A percentile compares a stretch with the other conserved stretches of the same genome.
phyloP scores from a whole-genome alignment of 2,113 vertebrate genomes.

The Istiophorus platypterus region DNA sequence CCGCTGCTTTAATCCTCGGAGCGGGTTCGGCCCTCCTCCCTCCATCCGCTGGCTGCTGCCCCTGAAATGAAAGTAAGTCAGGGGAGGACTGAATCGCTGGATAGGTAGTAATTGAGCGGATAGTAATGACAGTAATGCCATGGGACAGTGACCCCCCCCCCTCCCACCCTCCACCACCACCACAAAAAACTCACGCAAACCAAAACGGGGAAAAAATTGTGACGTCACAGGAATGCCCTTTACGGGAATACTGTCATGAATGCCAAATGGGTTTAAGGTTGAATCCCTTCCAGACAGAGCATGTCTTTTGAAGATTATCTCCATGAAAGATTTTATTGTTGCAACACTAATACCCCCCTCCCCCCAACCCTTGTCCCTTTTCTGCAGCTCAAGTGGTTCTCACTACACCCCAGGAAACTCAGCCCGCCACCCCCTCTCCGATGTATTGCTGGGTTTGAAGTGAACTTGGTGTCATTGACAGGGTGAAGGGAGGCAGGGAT shows the following conservation, averaged over 20 bases:
- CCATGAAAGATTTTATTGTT: neutral
- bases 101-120: too few relatives aligned
- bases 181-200: too few relatives aligned
- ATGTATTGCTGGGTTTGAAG: neutral
- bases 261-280: too few relatives aligned
- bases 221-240: too few relatives aligned
- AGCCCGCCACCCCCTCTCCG: neutral
- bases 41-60: neutral
- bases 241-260: too few relatives aligned
- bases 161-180: too few relatives aligned
- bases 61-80: neutral
- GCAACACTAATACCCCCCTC: neutral
- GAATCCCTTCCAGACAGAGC: too few relatives aligned
- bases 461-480: conserved; percentile 44
- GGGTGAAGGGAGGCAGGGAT: neutral
- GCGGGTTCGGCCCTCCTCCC: conserved; percentile 9
- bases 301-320: too few relatives aligned
- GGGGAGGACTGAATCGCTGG: neutral
- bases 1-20: neutral
- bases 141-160: too few relatives aligned
- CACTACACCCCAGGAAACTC: neutral
- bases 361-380: neutral
- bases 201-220: too few relatives aligned
- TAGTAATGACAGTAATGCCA: too few relatives aligned
- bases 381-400: neutral